Conservation (phyloP, 2,888 invertebrate genomes). For the Parnassius glacialis region DNA sequence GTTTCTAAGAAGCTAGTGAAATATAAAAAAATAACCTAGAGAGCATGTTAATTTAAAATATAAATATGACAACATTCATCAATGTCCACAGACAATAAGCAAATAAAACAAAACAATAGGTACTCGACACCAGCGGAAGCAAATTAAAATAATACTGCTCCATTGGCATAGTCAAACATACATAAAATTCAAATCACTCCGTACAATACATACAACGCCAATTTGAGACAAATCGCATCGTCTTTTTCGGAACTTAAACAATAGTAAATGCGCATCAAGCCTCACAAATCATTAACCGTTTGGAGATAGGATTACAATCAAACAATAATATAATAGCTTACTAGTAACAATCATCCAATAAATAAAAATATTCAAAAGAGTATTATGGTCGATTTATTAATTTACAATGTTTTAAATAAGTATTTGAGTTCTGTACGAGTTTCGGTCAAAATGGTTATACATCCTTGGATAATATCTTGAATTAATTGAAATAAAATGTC, state of each 20-base stretch:
- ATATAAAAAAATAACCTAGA: slow-evolving; percentile 21
- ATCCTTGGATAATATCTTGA: slow-evolving; percentile 32
- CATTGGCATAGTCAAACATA: slow-evolving; percentile 38
- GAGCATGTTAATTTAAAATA: slow-evolving; percentile 23
- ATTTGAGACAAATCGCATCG: slow-evolving; percentile 47
- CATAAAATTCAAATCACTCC: slow-evolving; percentile 37
- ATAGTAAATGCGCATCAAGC: slow-evolving; percentile 75
- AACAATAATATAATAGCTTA: slow-evolving; percentile 28
- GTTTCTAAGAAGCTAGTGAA: slow-evolving; percentile 10
- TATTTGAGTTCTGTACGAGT: background rate
- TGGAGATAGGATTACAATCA: slow-evolving; percentile 41
- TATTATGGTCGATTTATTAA: slow-evolving; percentile 3
- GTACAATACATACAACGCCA: slow-evolving; percentile 53
- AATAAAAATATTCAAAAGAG: slow-evolving; percentile 31
- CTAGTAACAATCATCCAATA: slow-evolving; percentile 4
- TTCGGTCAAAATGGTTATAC: background rate
- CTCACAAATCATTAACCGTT: slow-evolving; percentile 63
- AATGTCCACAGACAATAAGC: slow-evolving; percentile 25
- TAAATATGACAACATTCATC: slow-evolving; percentile 19
- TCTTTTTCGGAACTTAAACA: slow-evolving; percentile 58
- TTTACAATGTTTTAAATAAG: background rate
- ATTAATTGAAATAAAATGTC: slow-evolving; percentile 45
- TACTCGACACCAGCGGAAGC: slow-evolving; percentile 27
- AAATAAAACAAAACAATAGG: slow-evolving; percentile 26
- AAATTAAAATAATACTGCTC: slow-evolving; percentile 47